Percentiles rank a stretch among this genome's conserved stretches.
Evolutionary conservation across 2,113 vertebrate genomes (phyloP).

Genomic region (Eurystomus gularis): DNA sequence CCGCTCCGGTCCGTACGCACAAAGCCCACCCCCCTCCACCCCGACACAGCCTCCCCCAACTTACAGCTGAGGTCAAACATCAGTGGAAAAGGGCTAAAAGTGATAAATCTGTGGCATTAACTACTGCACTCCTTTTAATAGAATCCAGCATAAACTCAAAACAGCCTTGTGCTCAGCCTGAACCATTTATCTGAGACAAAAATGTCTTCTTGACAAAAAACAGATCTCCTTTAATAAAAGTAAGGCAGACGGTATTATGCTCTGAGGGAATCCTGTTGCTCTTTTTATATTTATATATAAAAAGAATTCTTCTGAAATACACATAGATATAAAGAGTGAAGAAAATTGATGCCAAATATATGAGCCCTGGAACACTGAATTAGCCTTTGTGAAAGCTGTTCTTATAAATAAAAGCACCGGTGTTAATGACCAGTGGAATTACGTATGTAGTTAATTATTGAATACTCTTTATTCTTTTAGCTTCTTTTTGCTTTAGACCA

Average conservation of each 20-base stretch:
- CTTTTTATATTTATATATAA: slow-evolving; percentile 71
- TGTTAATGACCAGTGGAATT: slow-evolving; percentile 35
- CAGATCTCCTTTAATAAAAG: slow-evolving; percentile 84
- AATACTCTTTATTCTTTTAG: not conserved
- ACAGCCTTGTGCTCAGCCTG: slow-evolving; percentile 71
- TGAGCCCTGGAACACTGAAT: not conserved
- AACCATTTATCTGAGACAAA: slow-evolving; percentile 81
- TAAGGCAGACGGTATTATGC: slow-evolving; percentile 79
- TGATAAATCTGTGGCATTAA: slow-evolving; percentile 81
- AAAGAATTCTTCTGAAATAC: slow-evolving; percentile 64
- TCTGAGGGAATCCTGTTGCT: slow-evolving; percentile 80
- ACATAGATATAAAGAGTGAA: slow-evolving; percentile 8
- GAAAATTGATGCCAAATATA: not conserved
- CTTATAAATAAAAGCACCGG: slow-evolving; percentile 19
- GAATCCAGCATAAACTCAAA: slow-evolving; percentile 81
- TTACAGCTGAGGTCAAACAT: slow-evolving; percentile 77
- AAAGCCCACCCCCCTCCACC: not conserved
- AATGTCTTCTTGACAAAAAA: slow-evolving; percentile 84
- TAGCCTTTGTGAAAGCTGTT: not conserved
- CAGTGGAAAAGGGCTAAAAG: slow-evolving; percentile 70
- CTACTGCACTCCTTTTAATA: slow-evolving; percentile 78
- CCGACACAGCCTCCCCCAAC: slow-evolving; percentile 41
- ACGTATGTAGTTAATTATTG: not conserved
- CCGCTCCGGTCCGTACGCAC: not conserved
- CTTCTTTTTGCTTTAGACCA: not conserved